phyloP scores from a whole-genome alignment of 2,888 invertebrate genomes.

The Oligia strigilis region DNA sequence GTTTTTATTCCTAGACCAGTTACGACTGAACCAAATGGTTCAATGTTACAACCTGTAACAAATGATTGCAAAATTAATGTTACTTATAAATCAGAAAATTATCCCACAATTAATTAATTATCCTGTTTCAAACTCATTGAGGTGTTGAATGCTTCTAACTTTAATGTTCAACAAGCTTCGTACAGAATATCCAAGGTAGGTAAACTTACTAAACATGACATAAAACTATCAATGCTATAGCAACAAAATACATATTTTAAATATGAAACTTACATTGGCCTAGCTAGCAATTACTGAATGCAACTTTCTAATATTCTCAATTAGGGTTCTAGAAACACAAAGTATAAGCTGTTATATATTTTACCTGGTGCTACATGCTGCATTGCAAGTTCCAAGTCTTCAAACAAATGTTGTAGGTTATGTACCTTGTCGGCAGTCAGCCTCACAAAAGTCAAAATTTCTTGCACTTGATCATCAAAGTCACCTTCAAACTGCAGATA shows the following conservation, averaged over 20 bases:
- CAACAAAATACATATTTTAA: not conserved
- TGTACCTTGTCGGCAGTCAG: conserved; percentile 75
- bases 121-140: not conserved
- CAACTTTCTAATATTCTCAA: not conserved
- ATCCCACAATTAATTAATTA: not conserved
- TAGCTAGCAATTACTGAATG: not conserved
- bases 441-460: conserved; percentile 78
- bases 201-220: not conserved
- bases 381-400: conserved; percentile 80
- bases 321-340: not conserved
- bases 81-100: no score
- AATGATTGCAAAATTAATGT: conserved; percentile 15
- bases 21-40: conserved; percentile 94
- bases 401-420: conserved; percentile 71
- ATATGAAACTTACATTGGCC: not conserved
- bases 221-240: not conserved
- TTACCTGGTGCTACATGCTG: conserved; percentile 78
- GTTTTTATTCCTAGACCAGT: conserved; percentile 92
- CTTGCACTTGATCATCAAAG: conserved; percentile 82
- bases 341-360: not conserved
- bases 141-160: not conserved
- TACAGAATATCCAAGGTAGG: not conserved
- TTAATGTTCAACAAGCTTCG: not conserved
- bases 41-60: conserved; percentile 79
- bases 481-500: conserved; percentile 71